Base-by-base conservation (phyloP, 35 echinoderm and acorn worm genomes). In the Heliocidaris erythrogramma region DNA sequence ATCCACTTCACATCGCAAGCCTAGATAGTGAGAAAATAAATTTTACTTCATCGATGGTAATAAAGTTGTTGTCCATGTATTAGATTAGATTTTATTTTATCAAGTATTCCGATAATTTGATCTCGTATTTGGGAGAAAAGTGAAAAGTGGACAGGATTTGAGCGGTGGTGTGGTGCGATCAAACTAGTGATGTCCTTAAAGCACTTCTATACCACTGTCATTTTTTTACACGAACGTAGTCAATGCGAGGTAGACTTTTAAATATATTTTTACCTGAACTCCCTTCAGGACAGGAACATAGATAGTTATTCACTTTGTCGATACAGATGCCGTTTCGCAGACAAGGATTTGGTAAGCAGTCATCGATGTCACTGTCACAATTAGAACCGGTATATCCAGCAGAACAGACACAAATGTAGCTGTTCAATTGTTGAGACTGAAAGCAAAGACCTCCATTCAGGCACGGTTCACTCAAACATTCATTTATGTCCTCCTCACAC, bases 291-390 rank as follows among this genome's bases (percentile, higher is more conserved):
- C 94, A 94, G 12, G 89, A 84, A 48, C 94, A 94, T 5, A 50
- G 49, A 86, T 47, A 94, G 10, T 16, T 27, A 88, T 86, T 87
- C 4, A 53, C 47, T 18, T 32, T 29, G 30, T 94, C 94, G 21
- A 47, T 30, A 53, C 94, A 94, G 7, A n/a, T 53, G 13, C 94
- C 94, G 32, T 87, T 88, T 24, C 53, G 65, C 30, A 32, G 11
- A 48, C 94, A 94, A 85, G 94, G 94, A 16, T 94, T 86, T 31
- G 94, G 48, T 30, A 47, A 47, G 47, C 94, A 94, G 47, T 94
- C 94, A 59, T 89, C 85, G 21, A 94, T 94, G 29, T 86, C 47
- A 21, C 16, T 31, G 16, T 88, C 71, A 88, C 94, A 94, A 29
- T 88, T 10, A 9, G 47, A 48, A 16, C 94, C 94, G 24, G 84